Base-by-base conservation (phyloP, 1,140 invertebrate genomes). In the Ips nitidus region DNA sequence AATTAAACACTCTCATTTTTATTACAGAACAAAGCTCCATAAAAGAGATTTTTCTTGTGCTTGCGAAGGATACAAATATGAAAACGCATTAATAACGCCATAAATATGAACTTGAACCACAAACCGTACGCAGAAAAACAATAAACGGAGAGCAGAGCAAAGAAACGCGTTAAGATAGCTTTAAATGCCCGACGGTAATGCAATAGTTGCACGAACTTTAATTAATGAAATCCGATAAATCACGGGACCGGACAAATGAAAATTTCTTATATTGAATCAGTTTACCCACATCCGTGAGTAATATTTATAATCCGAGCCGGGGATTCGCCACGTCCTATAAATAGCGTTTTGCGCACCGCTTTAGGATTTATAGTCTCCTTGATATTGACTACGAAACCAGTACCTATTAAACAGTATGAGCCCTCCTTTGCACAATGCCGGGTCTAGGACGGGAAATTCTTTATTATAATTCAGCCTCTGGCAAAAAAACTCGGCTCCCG, bases 301-400 rank as follows among this genome's bases (percentile, higher is more conserved):
- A 69, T 69, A 69, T 70, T 63, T 70, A 70, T 64, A 70, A 64
- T 43, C 22, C 22, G 22, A 22, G 22, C 22, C 52, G 53, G 68
- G 57, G 60, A 55, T 58, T 63, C 68, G 63, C 69, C 58, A 66
- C 45, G 69, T 66, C 69, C 39, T 43, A 71, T 71, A 71, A 71
- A 71, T 71, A 59, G 40, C 45, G 41, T 42, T 43, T 22, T 22
- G 22, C 22, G 22, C 22, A 22, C 22, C 22, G 22, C 56, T 66
- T 52, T n/a, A 36, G 55, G 63, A 71, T 71, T 71, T 71, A 71
- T 71, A 61, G 56, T 61, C 62, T 55, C 69, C 69, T 71, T 71
- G 69, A 71, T 71, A 71, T 71, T 71, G 69, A 71, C 66, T 71
- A 64, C 60, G 69, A 66, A 66, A 71, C 69, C 69, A 66, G 69